A percentile compares a stretch with the other conserved stretches of the same genome.
Evolutionary conservation across 1,140 invertebrate species (phyloP).

Genomic region (Cataglyphis hispanica): DNA sequence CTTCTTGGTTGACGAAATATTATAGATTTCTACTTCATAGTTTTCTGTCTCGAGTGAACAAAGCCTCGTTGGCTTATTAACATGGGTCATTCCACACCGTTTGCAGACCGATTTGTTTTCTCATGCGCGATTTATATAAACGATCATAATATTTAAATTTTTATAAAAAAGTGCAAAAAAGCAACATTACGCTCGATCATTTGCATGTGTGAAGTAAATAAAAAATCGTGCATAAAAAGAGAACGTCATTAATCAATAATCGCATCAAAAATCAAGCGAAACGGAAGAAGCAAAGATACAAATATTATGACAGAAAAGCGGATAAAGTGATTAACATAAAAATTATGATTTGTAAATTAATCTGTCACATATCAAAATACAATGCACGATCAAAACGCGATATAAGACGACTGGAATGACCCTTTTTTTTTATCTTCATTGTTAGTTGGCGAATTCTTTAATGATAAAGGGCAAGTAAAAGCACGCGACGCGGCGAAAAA

Average conservation of each 20-base stretch:
- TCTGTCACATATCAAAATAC: slow-evolving; percentile 45
- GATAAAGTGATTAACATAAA: slow-evolving; percentile 48
- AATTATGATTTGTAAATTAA: slow-evolving; percentile 58
- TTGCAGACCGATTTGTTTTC: slow-evolving; percentile 63
- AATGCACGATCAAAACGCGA: slow-evolving; percentile 45
- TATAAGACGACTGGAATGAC: slow-evolving; percentile 73
- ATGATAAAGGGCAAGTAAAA: slow-evolving; percentile 66
- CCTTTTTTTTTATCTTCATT: slow-evolving; percentile 69
- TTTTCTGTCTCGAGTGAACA: slow-evolving; percentile 75
- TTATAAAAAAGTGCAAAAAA: slow-evolving; percentile 52
- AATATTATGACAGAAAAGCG: slow-evolving; percentile 52
- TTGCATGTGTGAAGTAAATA: slow-evolving; percentile 52
- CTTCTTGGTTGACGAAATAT: slow-evolving; percentile 82
- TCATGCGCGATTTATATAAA: slow-evolving; percentile 43
- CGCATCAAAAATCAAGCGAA: slow-evolving; percentile 60
- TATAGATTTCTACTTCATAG: slow-evolving; percentile 80
- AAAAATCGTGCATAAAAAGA: slow-evolving; percentile 47
- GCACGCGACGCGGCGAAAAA: slow-evolving; percentile 62
- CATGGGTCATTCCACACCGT: slow-evolving; percentile 76
- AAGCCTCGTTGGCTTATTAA: slow-evolving; percentile 72
- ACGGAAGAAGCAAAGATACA: slow-evolving; percentile 55
- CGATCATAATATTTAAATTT: slow-evolving; percentile 42
- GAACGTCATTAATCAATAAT: slow-evolving; percentile 33
- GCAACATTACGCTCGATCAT: slow-evolving; percentile 46
- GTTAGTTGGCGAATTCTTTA: slow-evolving; percentile 69